A percentile compares a stretch with the other conserved stretches of the same genome.
phyloP scores from a whole-genome alignment of 2,888 invertebrate species.

The Schizaphis graminum region DNA sequence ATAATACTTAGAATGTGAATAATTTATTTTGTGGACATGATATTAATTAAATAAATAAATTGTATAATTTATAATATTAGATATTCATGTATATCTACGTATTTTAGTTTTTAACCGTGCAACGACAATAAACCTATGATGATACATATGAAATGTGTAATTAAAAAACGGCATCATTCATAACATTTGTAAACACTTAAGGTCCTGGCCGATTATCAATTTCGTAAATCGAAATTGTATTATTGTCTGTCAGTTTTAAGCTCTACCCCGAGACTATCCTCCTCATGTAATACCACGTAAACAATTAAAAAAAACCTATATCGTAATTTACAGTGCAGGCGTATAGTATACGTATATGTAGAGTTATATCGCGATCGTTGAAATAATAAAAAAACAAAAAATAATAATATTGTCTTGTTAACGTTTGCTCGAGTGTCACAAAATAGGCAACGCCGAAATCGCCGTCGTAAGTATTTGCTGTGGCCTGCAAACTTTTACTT shows the following conservation, averaged over 20 bases:
- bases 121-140: no score
- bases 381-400: neutral
- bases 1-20: no score
- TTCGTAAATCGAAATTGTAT: neutral
- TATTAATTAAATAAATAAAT: no score
- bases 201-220: no score
- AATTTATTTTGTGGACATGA: no score
- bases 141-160: no score
- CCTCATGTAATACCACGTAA: neutral
- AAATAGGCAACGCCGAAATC: neutral
- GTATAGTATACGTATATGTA: neutral
- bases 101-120: no score
- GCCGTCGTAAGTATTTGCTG: neutral
- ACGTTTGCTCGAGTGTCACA: neutral
- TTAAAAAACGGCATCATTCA: no score
- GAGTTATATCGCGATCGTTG: neutral
- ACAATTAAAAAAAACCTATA: neutral
- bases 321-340: neutral
- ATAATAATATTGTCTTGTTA: neutral
- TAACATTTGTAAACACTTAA: no score
- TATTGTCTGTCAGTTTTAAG: neutral
- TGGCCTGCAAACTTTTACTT: conserved; percentile 44
- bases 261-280: neutral
- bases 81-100: no score
- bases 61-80: no score